These are phyloP conservation scores for Clarias magur DNA, from an alignment of 2,113 vertebrate species.

Conservation along the genomic window DNA sequence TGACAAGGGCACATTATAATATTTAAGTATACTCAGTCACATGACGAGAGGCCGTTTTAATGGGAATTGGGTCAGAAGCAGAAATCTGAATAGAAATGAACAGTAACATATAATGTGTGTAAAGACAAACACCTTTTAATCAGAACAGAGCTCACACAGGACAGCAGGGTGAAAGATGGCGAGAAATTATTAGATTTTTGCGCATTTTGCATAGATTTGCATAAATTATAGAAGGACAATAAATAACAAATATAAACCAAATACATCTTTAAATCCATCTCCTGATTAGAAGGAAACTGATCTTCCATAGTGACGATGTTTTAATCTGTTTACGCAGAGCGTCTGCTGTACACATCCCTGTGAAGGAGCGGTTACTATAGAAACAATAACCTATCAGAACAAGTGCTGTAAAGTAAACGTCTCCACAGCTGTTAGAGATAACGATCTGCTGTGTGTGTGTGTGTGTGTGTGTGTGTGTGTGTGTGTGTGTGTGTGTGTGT, in stretches of 20 bases:
- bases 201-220: too few species aligned
- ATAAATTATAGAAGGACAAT: too few species aligned
- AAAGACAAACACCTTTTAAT: too few species aligned
- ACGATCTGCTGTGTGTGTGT: background rate
- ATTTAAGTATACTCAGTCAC: too few species aligned
- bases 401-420: background rate
- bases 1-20: too few species aligned
- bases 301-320: background rate
- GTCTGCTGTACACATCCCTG: background rate
- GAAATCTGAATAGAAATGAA: too few species aligned
- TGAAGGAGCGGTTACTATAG: background rate
- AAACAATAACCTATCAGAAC: background rate
- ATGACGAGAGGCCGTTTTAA: too few species aligned
- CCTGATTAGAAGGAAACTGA: background rate
- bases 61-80: too few species aligned
- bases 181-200: too few species aligned
- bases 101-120: too few species aligned
- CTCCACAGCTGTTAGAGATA: background rate
- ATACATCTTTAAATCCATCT: background rate
- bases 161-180: too few species aligned
- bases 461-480: slow-evolving; percentile 7
- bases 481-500: slow-evolving; percentile 19
- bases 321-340: background rate
- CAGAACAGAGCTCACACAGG: too few species aligned
- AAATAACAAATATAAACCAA: background rate